Percentiles rank a stretch among this genome's conserved stretches.
These are phyloP conservation scores for Nylanderia fulva DNA, from an alignment of 1,140 invertebrate genomes.

Conservation along the genomic window DNA sequence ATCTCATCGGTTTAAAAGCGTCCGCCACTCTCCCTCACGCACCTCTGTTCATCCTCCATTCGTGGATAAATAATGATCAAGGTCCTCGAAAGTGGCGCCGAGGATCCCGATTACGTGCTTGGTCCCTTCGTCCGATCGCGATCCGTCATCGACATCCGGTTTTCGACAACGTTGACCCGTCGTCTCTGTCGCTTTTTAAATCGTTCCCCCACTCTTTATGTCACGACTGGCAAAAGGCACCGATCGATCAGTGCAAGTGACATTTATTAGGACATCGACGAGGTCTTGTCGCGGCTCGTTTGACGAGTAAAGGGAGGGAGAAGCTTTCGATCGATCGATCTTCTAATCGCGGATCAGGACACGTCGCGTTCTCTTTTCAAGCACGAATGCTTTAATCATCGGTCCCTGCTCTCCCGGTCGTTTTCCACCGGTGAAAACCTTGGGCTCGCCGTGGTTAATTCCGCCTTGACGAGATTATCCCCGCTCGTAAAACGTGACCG, in stretches of 20 bases:
- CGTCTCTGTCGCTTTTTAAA: slow-evolving; percentile 17
- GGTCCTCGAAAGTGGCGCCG: not conserved
- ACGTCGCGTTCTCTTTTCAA: not conserved
- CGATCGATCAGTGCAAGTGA: slow-evolving; percentile 43
- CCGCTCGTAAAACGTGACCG: slow-evolving; percentile 41
- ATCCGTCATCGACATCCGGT: slow-evolving; percentile 3
- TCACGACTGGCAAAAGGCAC: slow-evolving; percentile 49
- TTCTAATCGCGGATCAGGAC: slow-evolving; percentile 34
- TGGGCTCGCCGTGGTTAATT: slow-evolving; percentile 48
- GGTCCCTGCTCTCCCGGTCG: not conserved
- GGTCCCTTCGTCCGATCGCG: not conserved
- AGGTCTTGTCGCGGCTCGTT: slow-evolving; percentile 32
- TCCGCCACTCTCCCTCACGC: slow-evolving; percentile 45
- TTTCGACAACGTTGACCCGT: slow-evolving; percentile 28
- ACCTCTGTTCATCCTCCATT: slow-evolving; percentile 31
- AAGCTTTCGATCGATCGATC: slow-evolving; percentile 40
- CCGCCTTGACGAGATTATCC: slow-evolving; percentile 36
- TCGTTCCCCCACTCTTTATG: slow-evolving; percentile 40
- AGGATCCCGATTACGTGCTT: slow-evolving; percentile 25
- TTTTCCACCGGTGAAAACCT: not conserved
- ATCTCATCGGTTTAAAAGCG: slow-evolving; percentile 81
- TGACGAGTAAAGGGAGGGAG: not conserved
- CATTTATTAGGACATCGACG: slow-evolving; percentile 52
- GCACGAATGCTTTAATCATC: slow-evolving; percentile 18
- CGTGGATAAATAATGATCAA: slow-evolving; percentile 50